Evolutionary conservation across 2,113 vertebrate genomes (phyloP).

Genomic region (Cryptotis parvus): DNA sequence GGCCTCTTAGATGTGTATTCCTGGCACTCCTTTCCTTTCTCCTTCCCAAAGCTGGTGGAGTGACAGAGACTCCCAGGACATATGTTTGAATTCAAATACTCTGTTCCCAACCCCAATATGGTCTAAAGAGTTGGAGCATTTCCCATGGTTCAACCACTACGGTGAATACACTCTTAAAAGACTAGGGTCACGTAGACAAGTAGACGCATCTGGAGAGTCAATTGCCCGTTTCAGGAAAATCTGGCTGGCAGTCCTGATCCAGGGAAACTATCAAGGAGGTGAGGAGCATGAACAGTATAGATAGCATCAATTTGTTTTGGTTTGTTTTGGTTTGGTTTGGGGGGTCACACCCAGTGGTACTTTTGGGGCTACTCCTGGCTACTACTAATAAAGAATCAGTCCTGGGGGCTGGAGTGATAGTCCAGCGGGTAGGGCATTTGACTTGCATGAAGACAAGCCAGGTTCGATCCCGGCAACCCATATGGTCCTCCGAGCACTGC

Average conservation of each 20-base stretch:
- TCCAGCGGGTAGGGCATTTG: too few relatives aligned
- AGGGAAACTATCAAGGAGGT: background rate
- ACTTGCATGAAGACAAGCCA: too few relatives aligned
- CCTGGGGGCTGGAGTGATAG: too few relatives aligned
- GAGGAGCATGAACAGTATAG: background rate
- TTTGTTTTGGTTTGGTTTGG: too few relatives aligned
- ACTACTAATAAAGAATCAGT: too few relatives aligned
- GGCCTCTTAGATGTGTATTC: conserved; percentile 7
- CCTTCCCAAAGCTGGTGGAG: background rate
- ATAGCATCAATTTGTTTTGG: background rate
- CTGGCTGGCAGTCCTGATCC: background rate
- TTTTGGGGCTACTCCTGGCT: too few relatives aligned
- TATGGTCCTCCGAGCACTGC: too few relatives aligned
- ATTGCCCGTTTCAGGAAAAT: background rate
- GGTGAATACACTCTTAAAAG: conserved; percentile 25
- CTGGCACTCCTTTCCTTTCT: background rate
- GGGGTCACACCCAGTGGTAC: too few relatives aligned
- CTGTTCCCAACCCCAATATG: background rate
- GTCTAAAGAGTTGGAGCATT: background rate
- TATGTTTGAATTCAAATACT: conserved; percentile 5
- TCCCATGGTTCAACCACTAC: background rate
- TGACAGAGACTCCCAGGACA: background rate
- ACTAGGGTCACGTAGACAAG: background rate
- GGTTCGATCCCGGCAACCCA: too few relatives aligned
- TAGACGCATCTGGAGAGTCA: background rate